A percentile compares a stretch with the other conserved stretches of the same genome.
phyloP scores from a whole-genome alignment of 92 coral and sea anemone species.

The Isaurus tuberculatus region DNA sequence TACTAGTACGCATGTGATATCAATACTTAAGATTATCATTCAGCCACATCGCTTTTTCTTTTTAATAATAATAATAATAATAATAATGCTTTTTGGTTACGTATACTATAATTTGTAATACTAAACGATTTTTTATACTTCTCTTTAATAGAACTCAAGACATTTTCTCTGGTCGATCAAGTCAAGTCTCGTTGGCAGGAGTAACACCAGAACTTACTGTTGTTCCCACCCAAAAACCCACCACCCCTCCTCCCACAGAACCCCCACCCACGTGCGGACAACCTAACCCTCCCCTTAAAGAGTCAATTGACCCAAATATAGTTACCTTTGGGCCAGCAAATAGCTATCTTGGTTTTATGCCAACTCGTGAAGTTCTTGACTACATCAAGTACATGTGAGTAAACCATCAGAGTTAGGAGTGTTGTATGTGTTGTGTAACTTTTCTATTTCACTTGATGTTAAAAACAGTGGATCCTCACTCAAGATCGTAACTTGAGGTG shows the following conservation, averaged over 20 bases:
- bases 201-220: constrained; percentile 74
- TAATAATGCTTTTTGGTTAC: no score
- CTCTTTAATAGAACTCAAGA: constrained; percentile 43
- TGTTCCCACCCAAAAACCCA: constrained; percentile 80
- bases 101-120: no score
- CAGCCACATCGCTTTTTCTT: no score
- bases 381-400: constrained; percentile 75
- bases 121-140: neutral
- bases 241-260: constrained; percentile 88
- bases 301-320: constrained; percentile 52
- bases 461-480: no score
- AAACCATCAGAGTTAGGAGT: neutral
- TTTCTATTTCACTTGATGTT: no score
- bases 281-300: constrained; percentile 62
- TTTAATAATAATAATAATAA: no score
- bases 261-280: constrained; percentile 85
- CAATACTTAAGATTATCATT: no score
- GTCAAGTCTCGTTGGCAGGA: constrained; percentile 91
- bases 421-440: neutral
- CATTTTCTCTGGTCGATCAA: constrained; percentile 82
- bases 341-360: constrained; percentile 69
- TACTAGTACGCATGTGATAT: no score
- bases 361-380: constrained; percentile 56
- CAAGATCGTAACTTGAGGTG: no score
- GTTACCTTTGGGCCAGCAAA: constrained; percentile 66